Base-by-base conservation (phyloP, 2,113 vertebrate species). In the Notothenia rossii region DNA sequence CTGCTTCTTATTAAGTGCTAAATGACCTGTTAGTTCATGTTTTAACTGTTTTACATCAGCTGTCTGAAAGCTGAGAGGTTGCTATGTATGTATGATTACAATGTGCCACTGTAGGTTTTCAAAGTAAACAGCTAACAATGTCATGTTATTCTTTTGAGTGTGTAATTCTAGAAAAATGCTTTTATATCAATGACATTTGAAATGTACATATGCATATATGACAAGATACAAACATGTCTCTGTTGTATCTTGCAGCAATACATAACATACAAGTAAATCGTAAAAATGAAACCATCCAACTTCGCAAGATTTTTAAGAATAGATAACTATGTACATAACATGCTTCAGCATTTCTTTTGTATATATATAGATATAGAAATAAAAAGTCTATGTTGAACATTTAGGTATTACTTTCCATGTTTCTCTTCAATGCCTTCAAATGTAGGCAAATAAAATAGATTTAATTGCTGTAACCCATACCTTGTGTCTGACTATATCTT, bases 61-160 rank as follows among this genome's bases (percentile, higher is more conserved):
- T 43, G 61, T 79, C 85, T 56, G 13, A 79, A 75, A 77, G 84
- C 84, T 84, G 72, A 77, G 7, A 61, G 60, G 64, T 82, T 78
- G 77, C 82, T 87, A 71, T 84, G 90, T 90, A 22, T 90, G 76
- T 86, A 89, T 84, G 58, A 89, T 79, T 69, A 90, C 81, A 78
- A 92, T 79, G 91, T 93, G 91, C 91, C 92, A 92, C 91, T 86
- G 86, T 90, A 83, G 74, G 54, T 69, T 88, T 84, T 64, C 60
- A 78, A 56, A 20, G 71, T 83, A 89, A 88, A 10, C 5, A 85
- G 77, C 54, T 71, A 29, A 55, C 40, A 29, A 20, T 62, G 56
- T 79, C 72, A 72, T 82, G 88, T 67, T 61, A 50, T 82, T 88
- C 63, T 74, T 65, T 82, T 73, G 3, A 79, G 20, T 61, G 68